phyloP scores from a whole-genome alignment of 2,888 invertebrate genomes.

The Rhimphoctona megacephalus region DNA sequence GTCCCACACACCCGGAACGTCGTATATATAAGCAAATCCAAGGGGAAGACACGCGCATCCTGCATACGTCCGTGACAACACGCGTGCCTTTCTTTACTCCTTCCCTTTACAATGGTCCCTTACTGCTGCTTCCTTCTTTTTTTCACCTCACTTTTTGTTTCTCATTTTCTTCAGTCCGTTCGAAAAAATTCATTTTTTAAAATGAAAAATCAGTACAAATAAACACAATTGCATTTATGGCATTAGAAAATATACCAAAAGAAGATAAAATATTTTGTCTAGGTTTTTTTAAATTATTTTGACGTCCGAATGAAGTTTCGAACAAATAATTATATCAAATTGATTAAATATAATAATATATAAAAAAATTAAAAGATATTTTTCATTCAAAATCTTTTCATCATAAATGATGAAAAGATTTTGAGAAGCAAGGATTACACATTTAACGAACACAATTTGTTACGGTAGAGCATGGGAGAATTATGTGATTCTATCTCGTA shows the following conservation, averaged over 20 bases:
- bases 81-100: conserved; percentile 75
- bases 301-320: too few species aligned
- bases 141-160: neutral
- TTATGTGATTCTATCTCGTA: conserved; percentile 64
- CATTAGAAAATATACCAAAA: neutral
- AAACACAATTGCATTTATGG: neutral
- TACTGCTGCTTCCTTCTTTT: conserved; percentile 42
- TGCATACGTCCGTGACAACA: conserved; percentile 81
- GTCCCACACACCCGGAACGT: conserved; percentile 34
- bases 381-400: too few species aligned
- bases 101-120: conserved; percentile 48
- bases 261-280: neutral
- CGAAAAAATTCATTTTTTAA: neutral
- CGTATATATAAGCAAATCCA: conserved; percentile 48
- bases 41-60: conserved; percentile 84
- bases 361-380: too few species aligned
- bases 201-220: neutral
- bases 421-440: conserved; percentile 20
- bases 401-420: neutral
- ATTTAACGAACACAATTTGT: conserved; percentile 15
- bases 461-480: conserved; percentile 58
- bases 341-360: neutral
- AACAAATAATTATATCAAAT: neutral
- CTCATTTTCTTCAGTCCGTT: neutral
- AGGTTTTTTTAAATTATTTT: neutral